These are phyloP conservation scores for Morpho deidamia DNA, from an alignment of 2,888 invertebrate genomes.

Conservation along the genomic window DNA sequence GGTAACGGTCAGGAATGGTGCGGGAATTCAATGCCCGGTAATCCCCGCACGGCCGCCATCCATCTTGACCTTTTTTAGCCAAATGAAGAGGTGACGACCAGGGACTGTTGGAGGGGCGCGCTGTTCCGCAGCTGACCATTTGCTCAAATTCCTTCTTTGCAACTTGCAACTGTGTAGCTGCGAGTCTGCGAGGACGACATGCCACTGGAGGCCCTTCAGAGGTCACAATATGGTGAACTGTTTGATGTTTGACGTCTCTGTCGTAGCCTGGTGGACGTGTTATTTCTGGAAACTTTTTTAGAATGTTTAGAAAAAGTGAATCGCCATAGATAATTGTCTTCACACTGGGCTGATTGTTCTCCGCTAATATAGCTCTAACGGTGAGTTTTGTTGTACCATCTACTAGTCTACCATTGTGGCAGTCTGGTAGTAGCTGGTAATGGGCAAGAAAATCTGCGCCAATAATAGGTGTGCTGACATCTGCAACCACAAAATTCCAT, in stretches of 20 bases:
- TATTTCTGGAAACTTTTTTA: background rate
- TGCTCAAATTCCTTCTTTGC: background rate
- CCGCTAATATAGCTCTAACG: background rate
- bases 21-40: too few relatives aligned
- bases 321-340: background rate
- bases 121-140: background rate
- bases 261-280: background rate
- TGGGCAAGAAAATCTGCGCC: constrained; percentile 34
- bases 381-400: background rate
- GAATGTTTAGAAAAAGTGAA: constrained; percentile 4
- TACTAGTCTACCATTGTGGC: background rate
- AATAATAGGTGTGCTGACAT: constrained; percentile 35
- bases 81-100: background rate
- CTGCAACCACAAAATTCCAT: constrained; percentile 37
- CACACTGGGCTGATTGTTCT: background rate
- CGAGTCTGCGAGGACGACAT: constrained; percentile 31
- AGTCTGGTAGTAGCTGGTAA: constrained; percentile 32
- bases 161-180: constrained; percentile 28
- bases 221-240: constrained; percentile 31
- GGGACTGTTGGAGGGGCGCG: background rate
- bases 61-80: background rate
- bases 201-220: constrained; percentile 31
- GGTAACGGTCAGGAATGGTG: constrained; percentile 17
- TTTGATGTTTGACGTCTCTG: constrained; percentile 21
- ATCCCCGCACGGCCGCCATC: constrained; percentile 7